Conservation (phyloP, 2,797 vertebrate species). For the Pampus argenteus region DNA sequence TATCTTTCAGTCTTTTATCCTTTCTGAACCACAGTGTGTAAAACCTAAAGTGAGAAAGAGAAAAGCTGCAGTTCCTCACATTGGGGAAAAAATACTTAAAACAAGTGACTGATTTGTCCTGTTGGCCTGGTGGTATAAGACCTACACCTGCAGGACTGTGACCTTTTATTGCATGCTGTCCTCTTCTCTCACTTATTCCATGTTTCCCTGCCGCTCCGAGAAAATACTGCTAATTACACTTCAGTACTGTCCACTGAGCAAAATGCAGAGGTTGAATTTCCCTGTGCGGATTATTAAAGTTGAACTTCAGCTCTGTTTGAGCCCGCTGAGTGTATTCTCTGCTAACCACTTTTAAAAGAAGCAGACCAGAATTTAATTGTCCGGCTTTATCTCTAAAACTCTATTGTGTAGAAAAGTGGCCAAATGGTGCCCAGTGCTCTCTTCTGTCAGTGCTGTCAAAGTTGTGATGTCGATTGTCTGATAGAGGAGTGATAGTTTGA, state of each 20-base stretch:
- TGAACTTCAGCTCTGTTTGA: not conserved
- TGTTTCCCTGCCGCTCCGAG: too few relatives aligned
- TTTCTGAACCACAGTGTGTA: not conserved
- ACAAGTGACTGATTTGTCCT: too few relatives aligned
- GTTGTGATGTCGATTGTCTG: not conserved
- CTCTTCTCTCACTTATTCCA: too few relatives aligned
- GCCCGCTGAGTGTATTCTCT: not conserved
- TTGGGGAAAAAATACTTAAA: too few relatives aligned
- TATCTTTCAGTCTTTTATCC: not conserved
- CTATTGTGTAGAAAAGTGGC: not conserved
- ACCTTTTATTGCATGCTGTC: too few relatives aligned
- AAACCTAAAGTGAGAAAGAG: not conserved
- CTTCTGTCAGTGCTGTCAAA: not conserved
- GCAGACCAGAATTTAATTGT: not conserved
- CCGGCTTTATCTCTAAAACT: not conserved
- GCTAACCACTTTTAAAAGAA: not conserved
- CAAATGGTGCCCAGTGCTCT: rapidly evolving
- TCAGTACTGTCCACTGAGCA: not conserved
- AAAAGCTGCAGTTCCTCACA: too few relatives aligned
- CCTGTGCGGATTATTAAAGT: conserved; percentile 18
- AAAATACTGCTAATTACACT: too few relatives aligned
- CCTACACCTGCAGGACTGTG: too few relatives aligned
- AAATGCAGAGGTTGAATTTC: not conserved
- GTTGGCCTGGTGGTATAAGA: too few relatives aligned
- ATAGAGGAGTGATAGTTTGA: conserved; percentile 10